Conservation (phyloP, 2,797 vertebrate species). For the Lepilemur ruficaudatus region DNA sequence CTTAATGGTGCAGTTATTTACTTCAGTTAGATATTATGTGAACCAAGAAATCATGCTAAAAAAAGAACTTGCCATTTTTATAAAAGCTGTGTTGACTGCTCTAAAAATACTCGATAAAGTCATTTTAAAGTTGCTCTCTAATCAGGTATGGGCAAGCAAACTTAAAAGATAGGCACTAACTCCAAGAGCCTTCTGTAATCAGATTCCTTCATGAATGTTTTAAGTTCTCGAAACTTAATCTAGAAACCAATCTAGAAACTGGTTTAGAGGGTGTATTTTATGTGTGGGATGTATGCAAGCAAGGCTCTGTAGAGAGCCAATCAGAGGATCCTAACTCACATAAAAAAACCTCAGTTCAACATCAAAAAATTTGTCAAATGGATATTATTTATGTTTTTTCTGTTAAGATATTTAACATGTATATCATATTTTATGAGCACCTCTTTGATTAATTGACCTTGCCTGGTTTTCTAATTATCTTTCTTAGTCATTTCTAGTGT, state of each 20-base stretch:
- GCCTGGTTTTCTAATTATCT: constrained; percentile 48
- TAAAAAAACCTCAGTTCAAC: not conserved
- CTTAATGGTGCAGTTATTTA: not conserved
- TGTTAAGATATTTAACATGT: constrained; percentile 5
- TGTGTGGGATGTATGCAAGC: not conserved
- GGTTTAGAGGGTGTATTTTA: not conserved
- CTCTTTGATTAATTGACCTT: constrained; percentile 2
- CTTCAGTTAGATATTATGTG: not conserved
- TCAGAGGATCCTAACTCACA: not conserved
- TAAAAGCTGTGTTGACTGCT: not conserved
- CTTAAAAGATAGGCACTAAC: not conserved
- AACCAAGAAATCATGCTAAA: not conserved
- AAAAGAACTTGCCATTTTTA: not conserved
- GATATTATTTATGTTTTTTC: not conserved
- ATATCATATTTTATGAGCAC: constrained; percentile 25
- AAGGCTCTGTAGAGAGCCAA: not conserved
- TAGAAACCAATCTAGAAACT: not conserved
- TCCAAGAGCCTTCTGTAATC: not conserved
- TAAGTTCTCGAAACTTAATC: not conserved
- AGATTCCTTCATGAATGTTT: not conserved
- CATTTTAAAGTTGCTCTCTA: constrained; percentile 12
- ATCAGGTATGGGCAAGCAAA: not conserved
- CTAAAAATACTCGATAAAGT: constrained; percentile 4
- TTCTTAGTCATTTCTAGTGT: not conserved
- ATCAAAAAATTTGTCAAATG: not conserved